These are phyloP conservation scores for Yponomeuta malinellus DNA, from an alignment of 2,888 invertebrate species.

Conservation along the genomic window DNA sequence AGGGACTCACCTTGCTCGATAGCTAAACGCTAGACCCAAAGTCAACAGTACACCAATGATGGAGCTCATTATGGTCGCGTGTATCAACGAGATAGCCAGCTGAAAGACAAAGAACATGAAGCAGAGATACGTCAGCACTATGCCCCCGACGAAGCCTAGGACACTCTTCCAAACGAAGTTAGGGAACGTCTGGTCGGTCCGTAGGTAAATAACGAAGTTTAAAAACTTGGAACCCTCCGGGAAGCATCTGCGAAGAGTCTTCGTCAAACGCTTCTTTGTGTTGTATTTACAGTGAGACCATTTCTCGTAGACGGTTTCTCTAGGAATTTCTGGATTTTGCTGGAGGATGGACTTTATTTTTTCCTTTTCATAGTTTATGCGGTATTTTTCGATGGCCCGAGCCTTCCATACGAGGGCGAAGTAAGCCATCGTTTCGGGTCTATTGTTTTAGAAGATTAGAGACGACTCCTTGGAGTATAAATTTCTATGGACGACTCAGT, in stretches of 20 bases:
- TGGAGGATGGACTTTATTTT: conserved; percentile 72
- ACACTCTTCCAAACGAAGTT: conserved; percentile 79
- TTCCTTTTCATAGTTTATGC: conserved; percentile 70
- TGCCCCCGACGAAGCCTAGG: conserved; percentile 79
- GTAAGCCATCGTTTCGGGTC: conserved; percentile 61
- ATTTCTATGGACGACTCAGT: neutral
- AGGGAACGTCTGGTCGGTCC: conserved; percentile 65
- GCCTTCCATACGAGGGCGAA: conserved; percentile 75
- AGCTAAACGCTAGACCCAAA: conserved; percentile 81
- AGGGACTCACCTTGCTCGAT: conserved; percentile 47
- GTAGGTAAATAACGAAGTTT: conserved; percentile 43
- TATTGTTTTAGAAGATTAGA: conserved; percentile 3
- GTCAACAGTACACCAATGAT: conserved; percentile 78
- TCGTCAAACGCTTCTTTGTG: conserved; percentile 49
- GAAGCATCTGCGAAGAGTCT: conserved; percentile 46
- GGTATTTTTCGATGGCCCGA: conserved; percentile 63
- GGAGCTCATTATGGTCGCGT: conserved; percentile 78
- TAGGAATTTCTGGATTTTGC: conserved; percentile 51
- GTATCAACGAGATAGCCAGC: conserved; percentile 75
- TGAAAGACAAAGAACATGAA: conserved; percentile 82
- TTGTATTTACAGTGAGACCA: conserved; percentile 61
- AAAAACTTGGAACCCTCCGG: conserved; percentile 53
- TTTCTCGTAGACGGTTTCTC: conserved; percentile 60
- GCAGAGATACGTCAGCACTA: conserved; percentile 78
- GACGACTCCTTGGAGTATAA: neutral